Conservation (phyloP, 2,888 invertebrate species). For the Oscheius sp. region DNA sequence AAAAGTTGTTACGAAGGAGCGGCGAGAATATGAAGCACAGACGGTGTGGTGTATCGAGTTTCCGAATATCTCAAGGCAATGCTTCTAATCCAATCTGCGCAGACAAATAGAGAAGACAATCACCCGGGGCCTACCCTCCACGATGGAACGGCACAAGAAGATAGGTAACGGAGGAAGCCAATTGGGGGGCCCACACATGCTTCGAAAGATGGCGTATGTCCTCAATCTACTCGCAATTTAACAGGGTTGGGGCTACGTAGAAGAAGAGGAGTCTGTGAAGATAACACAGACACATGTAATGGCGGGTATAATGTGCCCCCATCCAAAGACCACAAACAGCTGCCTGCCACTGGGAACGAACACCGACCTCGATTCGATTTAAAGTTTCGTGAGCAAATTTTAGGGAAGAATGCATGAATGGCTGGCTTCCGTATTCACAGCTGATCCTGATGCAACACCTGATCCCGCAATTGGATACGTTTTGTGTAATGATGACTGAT, state of each 20-base stretch:
- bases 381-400: neutral
- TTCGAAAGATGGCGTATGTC: slow-evolving; percentile 41
- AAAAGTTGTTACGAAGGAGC: slow-evolving; percentile 1
- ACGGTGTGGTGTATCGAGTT: slow-evolving; percentile 32
- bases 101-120: slow-evolving; percentile 37
- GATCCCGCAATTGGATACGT: neutral
- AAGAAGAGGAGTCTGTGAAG: slow-evolving; percentile 15
- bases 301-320: slow-evolving; percentile 11
- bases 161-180: slow-evolving; percentile 7
- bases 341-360: slow-evolving; percentile 27
- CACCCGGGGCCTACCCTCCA: neutral
- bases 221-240: slow-evolving; percentile 35
- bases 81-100: slow-evolving; percentile 37
- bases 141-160: slow-evolving; percentile 30
- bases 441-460: slow-evolving; percentile 2
- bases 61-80: slow-evolving; percentile 31
- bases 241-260: neutral
- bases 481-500: slow-evolving; percentile 13
- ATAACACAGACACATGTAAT: slow-evolving; percentile 24
- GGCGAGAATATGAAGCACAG: slow-evolving; percentile 29
- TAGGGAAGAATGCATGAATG: neutral
- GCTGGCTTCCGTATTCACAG: neutral
- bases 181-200: slow-evolving; percentile 25
- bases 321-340: slow-evolving; percentile 24
- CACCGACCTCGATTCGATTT: neutral